Evolutionary conservation across 1,140 invertebrate genomes (phyloP).

Genomic region (Eciton burchellii): DNA sequence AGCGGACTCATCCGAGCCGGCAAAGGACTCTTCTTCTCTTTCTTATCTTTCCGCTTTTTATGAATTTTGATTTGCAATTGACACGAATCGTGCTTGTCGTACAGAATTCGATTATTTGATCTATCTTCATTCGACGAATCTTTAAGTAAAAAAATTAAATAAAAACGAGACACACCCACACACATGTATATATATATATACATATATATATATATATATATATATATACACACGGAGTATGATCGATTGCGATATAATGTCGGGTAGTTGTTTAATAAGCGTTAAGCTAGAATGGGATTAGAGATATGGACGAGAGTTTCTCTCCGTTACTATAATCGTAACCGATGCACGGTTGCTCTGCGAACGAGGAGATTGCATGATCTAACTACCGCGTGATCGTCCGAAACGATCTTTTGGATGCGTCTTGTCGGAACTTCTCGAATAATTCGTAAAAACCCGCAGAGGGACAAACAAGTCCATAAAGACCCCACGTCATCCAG

Average conservation of each 20-base stretch:
- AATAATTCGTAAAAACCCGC: constrained; percentile 76
- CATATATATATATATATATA: too few relatives aligned
- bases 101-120: too few relatives aligned
- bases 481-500: constrained; percentile 69
- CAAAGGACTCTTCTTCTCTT: background rate
- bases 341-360: constrained; percentile 49
- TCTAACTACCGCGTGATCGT: constrained; percentile 67
- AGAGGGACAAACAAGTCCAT: constrained; percentile 78
- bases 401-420: constrained; percentile 65
- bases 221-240: background rate
- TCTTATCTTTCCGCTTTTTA: background rate
- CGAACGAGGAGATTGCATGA: constrained; percentile 62
- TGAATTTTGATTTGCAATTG: background rate
- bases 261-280: background rate
- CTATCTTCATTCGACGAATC: too few relatives aligned
- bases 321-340: constrained; percentile 33
- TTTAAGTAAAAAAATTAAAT: too few relatives aligned
- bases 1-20: background rate
- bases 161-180: too few relatives aligned
- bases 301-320: constrained; percentile 20
- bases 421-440: constrained; percentile 72
- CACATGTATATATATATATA: too few relatives aligned
- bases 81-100: too few relatives aligned
- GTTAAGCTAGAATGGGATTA: background rate
- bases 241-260: constrained; percentile 5